Conservation (phyloP, 2,888 invertebrate genomes). For the Microctonus hyperodae region DNA sequence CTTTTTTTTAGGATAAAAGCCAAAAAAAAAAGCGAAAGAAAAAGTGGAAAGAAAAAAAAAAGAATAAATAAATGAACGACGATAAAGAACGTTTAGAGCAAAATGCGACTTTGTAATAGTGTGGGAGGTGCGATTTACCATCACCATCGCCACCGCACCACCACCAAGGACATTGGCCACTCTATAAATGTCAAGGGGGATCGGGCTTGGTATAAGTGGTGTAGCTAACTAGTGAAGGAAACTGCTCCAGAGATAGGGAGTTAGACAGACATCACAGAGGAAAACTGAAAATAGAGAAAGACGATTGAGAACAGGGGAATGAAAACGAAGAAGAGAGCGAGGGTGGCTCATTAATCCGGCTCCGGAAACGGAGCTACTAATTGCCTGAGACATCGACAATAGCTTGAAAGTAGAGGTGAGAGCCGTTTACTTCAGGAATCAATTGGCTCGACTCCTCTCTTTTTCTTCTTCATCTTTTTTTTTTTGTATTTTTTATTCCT, state of each 20-base stretch:
- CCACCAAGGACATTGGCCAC: slow-evolving; percentile 14
- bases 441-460: slow-evolving; percentile 34
- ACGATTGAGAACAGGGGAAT: background rate
- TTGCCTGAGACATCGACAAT: slow-evolving; percentile 41
- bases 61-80: background rate
- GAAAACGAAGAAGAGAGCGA: background rate
- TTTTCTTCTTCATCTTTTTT: slow-evolving; percentile 4
- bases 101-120: background rate
- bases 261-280: background rate
- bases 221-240: slow-evolving; percentile 13
- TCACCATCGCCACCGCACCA: background rate
- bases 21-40: background rate
- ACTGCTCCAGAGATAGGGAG: background rate
- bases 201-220: slow-evolving; percentile 7
- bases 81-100: slow-evolving; percentile 17
- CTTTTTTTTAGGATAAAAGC: background rate
- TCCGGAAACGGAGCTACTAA: slow-evolving; percentile 40
- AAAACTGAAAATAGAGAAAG: background rate
- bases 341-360: slow-evolving; percentile 41
- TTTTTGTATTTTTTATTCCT: background rate
- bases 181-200: slow-evolving; percentile 25
- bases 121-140: background rate
- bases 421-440: slow-evolving; percentile 36
- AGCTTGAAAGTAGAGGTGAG: slow-evolving; percentile 23
- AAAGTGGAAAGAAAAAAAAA: background rate